Percentiles rank a stretch among this genome's conserved stretches.
These are phyloP conservation scores for Trypoxylon attenuatum DNA, from an alignment of 2,888 invertebrate genomes.

Conservation along the genomic window DNA sequence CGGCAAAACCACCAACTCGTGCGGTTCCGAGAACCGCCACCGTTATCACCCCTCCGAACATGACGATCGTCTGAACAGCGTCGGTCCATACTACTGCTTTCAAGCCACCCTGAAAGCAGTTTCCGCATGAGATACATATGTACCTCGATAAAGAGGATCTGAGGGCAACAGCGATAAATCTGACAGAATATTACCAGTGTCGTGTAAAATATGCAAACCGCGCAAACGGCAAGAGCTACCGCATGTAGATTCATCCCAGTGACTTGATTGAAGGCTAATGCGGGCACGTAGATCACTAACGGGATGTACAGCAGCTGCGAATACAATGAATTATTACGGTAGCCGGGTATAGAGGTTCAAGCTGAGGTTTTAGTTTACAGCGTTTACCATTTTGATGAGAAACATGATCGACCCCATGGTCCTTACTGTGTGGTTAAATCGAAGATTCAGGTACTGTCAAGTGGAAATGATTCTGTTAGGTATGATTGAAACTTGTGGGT, in stretches of 20 bases:
- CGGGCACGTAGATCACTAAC: slow-evolving; percentile 91
- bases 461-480: too few relatives aligned
- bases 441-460: slow-evolving; percentile 81
- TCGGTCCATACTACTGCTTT: slow-evolving; percentile 90
- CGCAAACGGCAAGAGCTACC: slow-evolving; percentile 86
- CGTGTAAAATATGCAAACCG: slow-evolving; percentile 95
- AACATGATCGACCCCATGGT: slow-evolving; percentile 82
- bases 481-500: too few relatives aligned
- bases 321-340: slow-evolving; percentile 74
- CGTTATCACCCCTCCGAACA: slow-evolving; percentile 82
- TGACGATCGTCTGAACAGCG: slow-evolving; percentile 83
- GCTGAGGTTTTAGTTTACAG: background rate
- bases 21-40: slow-evolving; percentile 82
- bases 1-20: slow-evolving; percentile 79
- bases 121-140: too few relatives aligned
- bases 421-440: slow-evolving; percentile 82
- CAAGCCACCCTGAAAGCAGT: slow-evolving; percentile 80
- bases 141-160: too few relatives aligned
- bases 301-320: slow-evolving; percentile 82
- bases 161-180: too few relatives aligned
- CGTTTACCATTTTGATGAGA: slow-evolving; percentile 80
- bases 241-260: slow-evolving; percentile 88
- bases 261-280: slow-evolving; percentile 90
- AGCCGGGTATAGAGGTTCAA: slow-evolving; percentile 68
- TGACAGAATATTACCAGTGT: slow-evolving; percentile 80